A percentile compares a stretch with the other conserved stretches of the same genome.
Evolutionary conservation across 2,888 invertebrate genomes (phyloP).

Genomic region (Thymelicus acteon): DNA sequence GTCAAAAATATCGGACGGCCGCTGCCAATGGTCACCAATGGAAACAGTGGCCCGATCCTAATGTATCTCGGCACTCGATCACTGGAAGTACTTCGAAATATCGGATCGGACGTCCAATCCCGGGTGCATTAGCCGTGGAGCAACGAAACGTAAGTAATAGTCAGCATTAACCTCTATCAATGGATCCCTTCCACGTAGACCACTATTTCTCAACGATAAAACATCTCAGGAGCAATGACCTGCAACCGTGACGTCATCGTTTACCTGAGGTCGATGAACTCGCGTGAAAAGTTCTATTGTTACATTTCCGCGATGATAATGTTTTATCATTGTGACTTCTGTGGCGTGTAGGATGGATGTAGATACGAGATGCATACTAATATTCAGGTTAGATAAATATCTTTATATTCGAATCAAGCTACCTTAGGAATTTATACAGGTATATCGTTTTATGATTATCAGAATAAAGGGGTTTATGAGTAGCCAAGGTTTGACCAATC

Average conservation of each 20-base stretch:
- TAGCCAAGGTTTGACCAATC: no score
- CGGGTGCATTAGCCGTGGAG: constrained; percentile 33
- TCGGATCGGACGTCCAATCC: constrained; percentile 37
- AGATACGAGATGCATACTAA: no score
- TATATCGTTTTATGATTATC: no score
- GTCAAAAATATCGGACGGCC: no score
- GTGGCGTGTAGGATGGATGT: no score
- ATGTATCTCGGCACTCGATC: constrained; percentile 31
- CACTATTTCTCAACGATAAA: constrained; percentile 25
- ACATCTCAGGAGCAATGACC: constrained; percentile 21
- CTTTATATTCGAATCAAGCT: neutral
- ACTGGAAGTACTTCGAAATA: constrained; percentile 35
- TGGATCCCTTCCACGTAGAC: constrained; percentile 23
- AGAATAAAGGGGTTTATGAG: no score
- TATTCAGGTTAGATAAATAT: no score
- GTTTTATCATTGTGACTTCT: neutral
- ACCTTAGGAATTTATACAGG: neutral
- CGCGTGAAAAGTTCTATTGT: neutral
- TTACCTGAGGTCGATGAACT: constrained; percentile 18
- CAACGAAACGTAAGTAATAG: constrained; percentile 35
- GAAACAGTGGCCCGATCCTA: constrained; percentile 9
- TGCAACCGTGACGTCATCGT: constrained; percentile 12
- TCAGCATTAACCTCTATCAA: constrained; percentile 34
- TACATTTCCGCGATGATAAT: neutral
- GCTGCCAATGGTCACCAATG: neutral